Evolutionary conservation across 2,888 invertebrate genomes (phyloP), one percentile per base, ranked within the genome.

Genomic region (Dynastes grantii): DNA sequence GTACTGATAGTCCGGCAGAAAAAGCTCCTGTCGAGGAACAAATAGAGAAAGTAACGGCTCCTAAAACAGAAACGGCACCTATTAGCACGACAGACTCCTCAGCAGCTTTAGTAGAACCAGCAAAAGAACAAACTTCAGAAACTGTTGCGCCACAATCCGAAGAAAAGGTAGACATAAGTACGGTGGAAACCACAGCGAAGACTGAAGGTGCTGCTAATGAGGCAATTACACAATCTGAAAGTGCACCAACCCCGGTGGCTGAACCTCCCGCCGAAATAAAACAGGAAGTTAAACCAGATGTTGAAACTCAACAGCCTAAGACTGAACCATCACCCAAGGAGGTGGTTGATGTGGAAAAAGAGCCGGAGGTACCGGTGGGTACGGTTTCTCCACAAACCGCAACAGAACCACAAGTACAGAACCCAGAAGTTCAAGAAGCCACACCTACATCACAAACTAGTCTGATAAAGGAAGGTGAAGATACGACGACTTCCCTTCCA

Each of bases 401-500:
- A 40, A 55, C 65, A 45, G 79, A 75, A 55, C 16, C 53, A 53
- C 70, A 49, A 22, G 49, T 51, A 29, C 53, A 64, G 37, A 64
- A 64, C 65, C 1, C 71, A 11, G 76, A 70, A 65, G 51, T 40
- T 11, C 37, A 29, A 68, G 75, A 78, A 49, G 27, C 64, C 5
- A 49, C 71, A 67, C 11, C 61, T 22, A 22, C 11, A 61, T 68
- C 79, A 51, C 65, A 78, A 73, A 77, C 81, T 58, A 80, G 80
- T 51, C 80, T 81, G 32, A 67, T 75, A 78, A 73, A 71, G 32
- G 73, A 77, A 61, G 64, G 76, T 49, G 79, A 79, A 49, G 82
- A 82, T 78, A 16, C 16, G 16, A 80, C 83, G 64, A 76, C 78
- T 64, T 77, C 83, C 37, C 79, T 78, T 76, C 80, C 77, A 6